Conservation (phyloP, 2,888 invertebrate species). For the Trisateles emortualis region DNA sequence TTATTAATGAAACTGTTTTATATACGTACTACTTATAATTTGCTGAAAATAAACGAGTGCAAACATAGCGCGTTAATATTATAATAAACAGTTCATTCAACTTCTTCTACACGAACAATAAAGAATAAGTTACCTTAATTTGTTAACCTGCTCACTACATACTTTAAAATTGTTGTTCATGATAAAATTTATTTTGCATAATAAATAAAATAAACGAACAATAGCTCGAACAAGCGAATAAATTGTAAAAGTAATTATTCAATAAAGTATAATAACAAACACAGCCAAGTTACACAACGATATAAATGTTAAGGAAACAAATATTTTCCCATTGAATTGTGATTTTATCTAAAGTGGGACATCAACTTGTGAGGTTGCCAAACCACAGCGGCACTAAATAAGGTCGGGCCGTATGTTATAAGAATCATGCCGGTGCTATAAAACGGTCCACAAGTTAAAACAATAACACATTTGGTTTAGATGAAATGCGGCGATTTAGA, state of each 20-base stretch:
- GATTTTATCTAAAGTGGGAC: conserved; percentile 37
- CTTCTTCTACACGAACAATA: conserved; percentile 28
- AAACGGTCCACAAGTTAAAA: conserved; percentile 70
- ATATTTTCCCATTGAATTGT: conserved; percentile 36
- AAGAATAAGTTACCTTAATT: conserved; percentile 37
- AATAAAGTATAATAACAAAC: no score
- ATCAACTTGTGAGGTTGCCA: conserved; percentile 34
- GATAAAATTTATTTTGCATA: conserved; percentile 14
- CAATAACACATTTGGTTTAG: conserved; percentile 74
- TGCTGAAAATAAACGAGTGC: conserved; percentile 27
- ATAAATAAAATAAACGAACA: background rate
- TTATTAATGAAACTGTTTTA: conserved; percentile 16
- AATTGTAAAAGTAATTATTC: background rate
- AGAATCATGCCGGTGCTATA: conserved; percentile 54
- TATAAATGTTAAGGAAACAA: conserved; percentile 1
- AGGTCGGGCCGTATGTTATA: conserved; percentile 51
- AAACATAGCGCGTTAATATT: conserved; percentile 27
- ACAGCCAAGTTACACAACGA: background rate
- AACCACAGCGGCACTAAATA: conserved; percentile 61
- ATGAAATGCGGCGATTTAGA: conserved; percentile 62
- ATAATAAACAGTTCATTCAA: conserved; percentile 49
- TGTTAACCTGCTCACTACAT: conserved; percentile 33
- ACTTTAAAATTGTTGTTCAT: conserved; percentile 1
- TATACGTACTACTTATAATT: conserved; percentile 21
- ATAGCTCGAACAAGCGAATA: background rate